These are phyloP conservation scores for Caenorhabditis zanzibari DNA, from an alignment of 2,888 invertebrate species.

Conservation along the genomic window DNA sequence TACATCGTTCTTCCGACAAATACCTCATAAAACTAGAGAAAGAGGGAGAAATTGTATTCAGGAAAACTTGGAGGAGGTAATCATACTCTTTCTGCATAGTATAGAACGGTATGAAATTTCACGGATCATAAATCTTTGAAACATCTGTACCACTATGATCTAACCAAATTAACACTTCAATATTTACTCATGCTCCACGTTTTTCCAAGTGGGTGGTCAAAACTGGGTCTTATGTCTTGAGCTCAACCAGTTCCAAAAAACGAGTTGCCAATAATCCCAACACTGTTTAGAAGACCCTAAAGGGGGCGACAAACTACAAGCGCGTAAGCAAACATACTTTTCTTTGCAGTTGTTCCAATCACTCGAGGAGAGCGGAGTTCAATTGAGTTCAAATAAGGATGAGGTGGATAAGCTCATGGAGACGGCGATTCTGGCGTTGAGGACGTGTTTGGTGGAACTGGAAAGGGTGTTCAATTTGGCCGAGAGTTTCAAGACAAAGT, in stretches of 20 bases:
- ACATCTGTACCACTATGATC: not conserved
- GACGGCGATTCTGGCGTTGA: conserved; percentile 52
- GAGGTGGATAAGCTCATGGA: conserved; percentile 65
- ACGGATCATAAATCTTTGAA: conserved; percentile 12
- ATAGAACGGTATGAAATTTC: not conserved
- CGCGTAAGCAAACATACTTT: not conserved
- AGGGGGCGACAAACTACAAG: conserved; percentile 29
- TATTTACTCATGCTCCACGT: conserved; percentile 31
- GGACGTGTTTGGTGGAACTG: conserved; percentile 67
- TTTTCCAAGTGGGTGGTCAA: conserved; percentile 41
- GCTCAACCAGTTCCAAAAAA: conserved; percentile 35
- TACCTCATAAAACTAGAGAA: conserved; percentile 42
- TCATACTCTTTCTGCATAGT: conserved; percentile 12
- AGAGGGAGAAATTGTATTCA: conserved; percentile 10
- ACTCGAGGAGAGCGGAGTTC: conserved; percentile 58
- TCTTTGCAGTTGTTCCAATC: conserved; percentile 65
- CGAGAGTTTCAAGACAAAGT: conserved; percentile 61
- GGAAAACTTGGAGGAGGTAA: conserved; percentile 36
- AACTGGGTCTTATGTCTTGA: conserved; percentile 40
- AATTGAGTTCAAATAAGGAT: conserved; percentile 52
- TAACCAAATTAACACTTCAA: conserved; percentile 43
- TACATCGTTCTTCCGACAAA: conserved; percentile 44
- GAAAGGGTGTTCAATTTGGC: conserved; percentile 54
- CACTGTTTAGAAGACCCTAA: conserved; percentile 37
- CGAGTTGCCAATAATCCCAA: conserved; percentile 28